Conservation (phyloP, 2,888 invertebrate species). For the Maniola hyperantus region DNA sequence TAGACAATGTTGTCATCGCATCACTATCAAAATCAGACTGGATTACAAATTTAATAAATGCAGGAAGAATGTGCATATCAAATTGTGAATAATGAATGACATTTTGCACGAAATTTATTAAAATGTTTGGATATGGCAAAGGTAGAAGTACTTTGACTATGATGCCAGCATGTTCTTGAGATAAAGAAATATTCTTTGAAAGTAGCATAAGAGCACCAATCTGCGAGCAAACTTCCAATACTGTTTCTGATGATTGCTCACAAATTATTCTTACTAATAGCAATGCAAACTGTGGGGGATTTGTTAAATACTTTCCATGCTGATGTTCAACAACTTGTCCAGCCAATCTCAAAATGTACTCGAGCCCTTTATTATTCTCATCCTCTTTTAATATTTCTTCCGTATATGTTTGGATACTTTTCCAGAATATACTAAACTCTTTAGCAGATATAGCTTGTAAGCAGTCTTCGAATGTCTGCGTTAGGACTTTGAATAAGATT, state of each 20-base stretch:
- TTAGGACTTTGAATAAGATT: conserved; percentile 85
- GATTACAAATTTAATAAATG: conserved; percentile 83
- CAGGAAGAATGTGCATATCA: conserved; percentile 87
- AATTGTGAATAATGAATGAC: conserved; percentile 86
- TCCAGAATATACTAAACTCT: conserved; percentile 87
- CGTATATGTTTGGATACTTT: conserved; percentile 61
- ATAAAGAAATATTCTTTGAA: conserved; percentile 84
- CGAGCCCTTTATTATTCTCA: conserved; percentile 61
- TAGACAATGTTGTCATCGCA: conserved; percentile 84
- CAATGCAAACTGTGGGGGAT: conserved; percentile 83
- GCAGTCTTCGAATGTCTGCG: conserved; percentile 85
- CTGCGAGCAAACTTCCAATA: conserved; percentile 76
- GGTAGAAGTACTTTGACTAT: conserved; percentile 85
- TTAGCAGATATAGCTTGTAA: conserved; percentile 84
- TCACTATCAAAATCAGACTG: conserved; percentile 79
- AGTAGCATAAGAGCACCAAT: conserved; percentile 83
- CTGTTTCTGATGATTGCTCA: conserved; percentile 69
- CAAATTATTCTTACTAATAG: conserved; percentile 80
- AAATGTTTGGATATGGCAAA: conserved; percentile 79
- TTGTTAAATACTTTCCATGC: conserved; percentile 84
- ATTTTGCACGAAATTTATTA: conserved; percentile 85
- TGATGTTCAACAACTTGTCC: conserved; percentile 84
- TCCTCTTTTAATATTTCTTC: conserved; percentile 65
- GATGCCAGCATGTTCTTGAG: conserved; percentile 88
- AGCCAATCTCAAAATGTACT: conserved; percentile 81